Evolutionary conservation across 2,113 vertebrate genomes (phyloP).

Genomic region (Petrocephalus microphthalmus): DNA sequence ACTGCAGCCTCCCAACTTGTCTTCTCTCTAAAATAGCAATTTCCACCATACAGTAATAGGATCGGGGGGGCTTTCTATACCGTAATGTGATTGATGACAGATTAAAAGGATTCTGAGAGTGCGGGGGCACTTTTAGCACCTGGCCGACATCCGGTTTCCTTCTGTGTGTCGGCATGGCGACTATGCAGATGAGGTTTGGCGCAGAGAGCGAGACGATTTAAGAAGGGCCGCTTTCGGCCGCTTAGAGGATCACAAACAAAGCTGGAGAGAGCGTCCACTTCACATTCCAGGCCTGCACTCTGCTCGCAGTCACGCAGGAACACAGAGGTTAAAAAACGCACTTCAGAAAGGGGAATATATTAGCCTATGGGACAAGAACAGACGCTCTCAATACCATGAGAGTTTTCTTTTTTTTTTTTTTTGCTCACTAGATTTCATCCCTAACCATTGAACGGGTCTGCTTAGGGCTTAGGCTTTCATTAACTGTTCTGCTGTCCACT

Average conservation of each 20-base stretch:
- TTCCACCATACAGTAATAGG: slow-evolving; percentile 56
- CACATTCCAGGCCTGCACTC: neutral
- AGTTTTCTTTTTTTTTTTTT: neutral
- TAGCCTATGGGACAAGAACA: neutral
- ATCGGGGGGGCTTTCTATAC: slow-evolving; percentile 49
- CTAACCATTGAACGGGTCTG: neutral
- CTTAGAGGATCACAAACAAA: neutral
- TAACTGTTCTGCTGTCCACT: neutral
- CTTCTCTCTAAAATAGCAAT: slow-evolving; percentile 46
- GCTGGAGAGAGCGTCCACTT: neutral
- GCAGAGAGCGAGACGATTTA: slow-evolving; percentile 41
- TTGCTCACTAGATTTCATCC: neutral
- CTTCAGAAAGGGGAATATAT: neutral
- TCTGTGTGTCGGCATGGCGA: slow-evolving; percentile 35
- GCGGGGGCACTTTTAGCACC: slow-evolving; percentile 61
- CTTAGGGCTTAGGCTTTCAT: neutral
- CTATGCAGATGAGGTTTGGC: slow-evolving; percentile 57
- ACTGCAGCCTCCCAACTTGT: slow-evolving; percentile 44
- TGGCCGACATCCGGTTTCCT: slow-evolving; percentile 57
- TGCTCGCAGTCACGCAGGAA: slow-evolving; percentile 22
- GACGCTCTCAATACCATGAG: neutral
- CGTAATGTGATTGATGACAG: slow-evolving; percentile 68
- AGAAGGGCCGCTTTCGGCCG: slow-evolving; percentile 13
- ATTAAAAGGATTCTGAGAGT: slow-evolving; percentile 70
- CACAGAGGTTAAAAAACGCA: slow-evolving; percentile 13